Base-by-base conservation (phyloP, 1,140 invertebrate species). In the Eubasilissa regina region DNA sequence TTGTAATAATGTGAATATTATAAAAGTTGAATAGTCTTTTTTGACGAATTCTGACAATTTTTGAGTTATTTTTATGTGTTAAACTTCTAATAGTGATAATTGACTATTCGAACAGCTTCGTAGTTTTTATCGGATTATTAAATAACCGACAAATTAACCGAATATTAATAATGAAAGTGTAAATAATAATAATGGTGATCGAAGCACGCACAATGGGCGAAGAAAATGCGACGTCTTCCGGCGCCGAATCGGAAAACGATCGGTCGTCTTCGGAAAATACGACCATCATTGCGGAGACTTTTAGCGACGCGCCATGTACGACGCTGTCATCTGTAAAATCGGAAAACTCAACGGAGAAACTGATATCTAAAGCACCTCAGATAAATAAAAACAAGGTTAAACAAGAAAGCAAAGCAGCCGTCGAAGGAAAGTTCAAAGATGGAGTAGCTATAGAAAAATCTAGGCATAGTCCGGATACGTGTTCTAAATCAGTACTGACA, bases 361-460 rank as follows among this genome's bases (percentile, higher is more conserved):
- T 91, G 48, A 91, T 91, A 53, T 90, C 89, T 83, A 90, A 91
- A 81, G 86, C 89, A 0, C 90, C 90, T 1, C 88, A 88, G 78
- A 86, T 89, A n/a, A 86, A 88, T 15, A 85, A 84, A 79, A 83
- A 80, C 13, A 85, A 84, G 1, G 86, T 83, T 44, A 48, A 56
- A 35, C 25, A 35, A 48, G 51, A 73, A 15, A 86, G 88, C 15
- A 85, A 84, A 79, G 83, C 81, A 13, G 85, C 84, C 0, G 86
- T 83, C 47, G 81, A 83, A 43, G 74, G 48, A 15, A 53, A 58
- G 62, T 79, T 74, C 47, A 44, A 58, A 44, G 70, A 80, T 55
- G 77, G 66, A 21, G 79, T 80, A 15, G 47, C 25, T 10, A 43
- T 53, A 62, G 58, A 82, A 43, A 84, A 83, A 66, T 47, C 77